Conservation (phyloP, 23 tunicate species). For the Trididemnum clinides region DNA sequence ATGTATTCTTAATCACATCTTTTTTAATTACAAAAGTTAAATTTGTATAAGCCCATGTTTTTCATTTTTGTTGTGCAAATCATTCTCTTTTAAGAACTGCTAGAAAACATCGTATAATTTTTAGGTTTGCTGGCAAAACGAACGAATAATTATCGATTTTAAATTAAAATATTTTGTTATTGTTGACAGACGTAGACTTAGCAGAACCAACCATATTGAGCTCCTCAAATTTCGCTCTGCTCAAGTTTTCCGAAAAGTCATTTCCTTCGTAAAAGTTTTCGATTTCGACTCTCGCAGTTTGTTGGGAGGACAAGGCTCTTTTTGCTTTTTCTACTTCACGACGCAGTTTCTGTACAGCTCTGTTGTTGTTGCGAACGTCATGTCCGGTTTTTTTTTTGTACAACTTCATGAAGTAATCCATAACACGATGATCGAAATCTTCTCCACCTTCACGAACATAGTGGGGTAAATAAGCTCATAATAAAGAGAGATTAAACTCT, state of each 20-base stretch:
- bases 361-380: constrained; percentile 33
- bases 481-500: no score
- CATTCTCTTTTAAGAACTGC: no score
- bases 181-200: no score
- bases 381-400: constrained; percentile 42
- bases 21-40: no score
- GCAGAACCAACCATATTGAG: constrained; percentile 44
- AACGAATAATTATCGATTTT: no score
- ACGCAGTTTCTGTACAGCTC: constrained; percentile 50
- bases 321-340: constrained; percentile 63
- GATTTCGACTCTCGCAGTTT: constrained; percentile 47
- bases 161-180: no score
- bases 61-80: no score
- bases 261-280: constrained; percentile 51
- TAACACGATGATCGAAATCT: constrained; percentile 60
- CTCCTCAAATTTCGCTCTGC: constrained; percentile 55
- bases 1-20: no score
- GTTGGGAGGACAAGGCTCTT: constrained; percentile 42
- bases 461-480: no score
- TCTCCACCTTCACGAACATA: constrained; percentile 72
- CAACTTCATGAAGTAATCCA: constrained; percentile 49
- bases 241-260: constrained; percentile 41
- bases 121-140: no score
- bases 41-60: no score
- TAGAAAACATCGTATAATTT: no score